Evolutionary conservation across 2,113 vertebrate genomes (phyloP).

Genomic region (Malurus alboscapulatus): DNA sequence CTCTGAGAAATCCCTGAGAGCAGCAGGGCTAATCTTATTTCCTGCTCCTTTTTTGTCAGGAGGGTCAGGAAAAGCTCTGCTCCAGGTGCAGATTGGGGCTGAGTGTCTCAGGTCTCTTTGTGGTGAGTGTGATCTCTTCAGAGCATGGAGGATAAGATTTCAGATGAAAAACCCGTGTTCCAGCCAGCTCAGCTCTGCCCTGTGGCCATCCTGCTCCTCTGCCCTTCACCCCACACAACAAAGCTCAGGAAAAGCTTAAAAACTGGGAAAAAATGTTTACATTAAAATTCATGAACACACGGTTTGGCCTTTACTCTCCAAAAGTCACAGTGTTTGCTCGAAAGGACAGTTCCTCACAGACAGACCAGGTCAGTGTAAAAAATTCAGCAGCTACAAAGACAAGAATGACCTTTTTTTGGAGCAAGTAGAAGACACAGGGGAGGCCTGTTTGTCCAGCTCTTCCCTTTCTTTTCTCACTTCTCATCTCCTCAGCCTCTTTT

Average conservation of each 20-base stretch:
- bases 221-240: neutral
- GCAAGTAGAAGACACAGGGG: neutral
- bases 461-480: neutral
- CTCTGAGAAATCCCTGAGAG: neutral
- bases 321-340: neutral
- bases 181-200: neutral
- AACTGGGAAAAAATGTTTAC: neutral
- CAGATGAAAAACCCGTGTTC: neutral
- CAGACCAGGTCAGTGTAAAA: neutral
- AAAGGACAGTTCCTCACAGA: neutral
- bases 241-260: neutral
- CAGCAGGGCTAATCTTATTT: neutral
- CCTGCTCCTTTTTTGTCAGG: neutral
- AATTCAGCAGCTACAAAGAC: neutral
- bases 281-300: slow-evolving; percentile 43
- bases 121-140: slow-evolving; percentile 14
- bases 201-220: neutral
- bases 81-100: neutral
- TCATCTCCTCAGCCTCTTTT: neutral
- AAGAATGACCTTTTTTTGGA: neutral
- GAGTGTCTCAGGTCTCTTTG: neutral
- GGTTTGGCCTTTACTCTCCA: slow-evolving; percentile 18
- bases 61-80: neutral
- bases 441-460: neutral
- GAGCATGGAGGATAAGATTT: slow-evolving; percentile 2